These are phyloP conservation scores for Huso huso DNA, from an alignment of 2,797 vertebrate species.

Conservation along the genomic window DNA sequence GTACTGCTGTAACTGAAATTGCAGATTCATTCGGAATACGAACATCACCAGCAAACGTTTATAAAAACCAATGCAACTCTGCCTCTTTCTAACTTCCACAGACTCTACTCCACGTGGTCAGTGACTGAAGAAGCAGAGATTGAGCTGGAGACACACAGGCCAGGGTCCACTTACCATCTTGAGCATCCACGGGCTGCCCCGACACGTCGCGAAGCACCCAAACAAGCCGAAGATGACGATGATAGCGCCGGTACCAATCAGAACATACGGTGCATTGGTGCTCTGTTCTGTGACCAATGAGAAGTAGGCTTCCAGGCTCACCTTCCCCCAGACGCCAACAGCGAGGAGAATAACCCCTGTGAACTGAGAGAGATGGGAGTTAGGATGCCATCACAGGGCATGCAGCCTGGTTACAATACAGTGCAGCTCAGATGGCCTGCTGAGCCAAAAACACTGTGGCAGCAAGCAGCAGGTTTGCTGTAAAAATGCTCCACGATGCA, in stretches of 20 bases:
- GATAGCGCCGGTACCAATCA: slow-evolving; percentile 79
- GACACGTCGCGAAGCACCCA: slow-evolving; percentile 89
- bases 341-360: slow-evolving; percentile 88
- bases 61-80: not conserved
- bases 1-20: too few relatives aligned
- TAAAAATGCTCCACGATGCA: too few relatives aligned
- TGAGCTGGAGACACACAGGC: not conserved
- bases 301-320: slow-evolving; percentile 81
- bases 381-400: too few relatives aligned
- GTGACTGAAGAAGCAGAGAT: slow-evolving; percentile 4
- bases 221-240: slow-evolving; percentile 89
- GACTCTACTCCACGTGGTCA: not conserved
- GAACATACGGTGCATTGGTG: slow-evolving; percentile 88
- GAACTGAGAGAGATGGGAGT: slow-evolving; percentile 49
- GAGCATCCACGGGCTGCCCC: slow-evolving; percentile 92
- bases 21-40: too few relatives aligned
- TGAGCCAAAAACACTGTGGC: too few relatives aligned
- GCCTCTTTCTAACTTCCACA: not conserved
- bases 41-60: not conserved
- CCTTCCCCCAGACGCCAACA: slow-evolving; percentile 86
- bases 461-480: too few relatives aligned
- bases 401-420: too few relatives aligned
- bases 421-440: too few relatives aligned
- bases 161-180: slow-evolving; percentile 70
- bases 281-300: slow-evolving; percentile 71